These are phyloP conservation scores for Sarcophaga bullata DNA, from an alignment of 1,140 invertebrate species.

Conservation along the genomic window DNA sequence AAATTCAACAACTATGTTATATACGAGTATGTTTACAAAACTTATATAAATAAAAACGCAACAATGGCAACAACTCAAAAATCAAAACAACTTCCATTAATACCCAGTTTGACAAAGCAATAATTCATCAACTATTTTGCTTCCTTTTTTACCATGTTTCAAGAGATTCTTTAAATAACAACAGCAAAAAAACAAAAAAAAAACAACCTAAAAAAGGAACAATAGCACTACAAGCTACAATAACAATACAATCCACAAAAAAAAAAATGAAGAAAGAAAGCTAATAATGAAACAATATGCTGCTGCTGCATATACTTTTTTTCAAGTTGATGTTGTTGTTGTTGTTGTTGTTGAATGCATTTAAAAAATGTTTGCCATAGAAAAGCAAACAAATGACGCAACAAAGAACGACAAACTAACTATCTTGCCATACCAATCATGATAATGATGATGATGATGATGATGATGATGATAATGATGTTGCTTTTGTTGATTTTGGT, in stretches of 20 bases:
- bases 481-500: too few species aligned
- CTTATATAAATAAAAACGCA: not conserved
- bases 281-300: not conserved
- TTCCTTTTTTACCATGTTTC: too few species aligned
- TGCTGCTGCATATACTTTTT: not conserved
- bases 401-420: too few species aligned
- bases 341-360: not conserved
- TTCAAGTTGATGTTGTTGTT: not conserved
- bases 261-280: too few species aligned
- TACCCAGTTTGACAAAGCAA: slow-evolving; percentile 16
- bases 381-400: not conserved
- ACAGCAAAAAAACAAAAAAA: not conserved
- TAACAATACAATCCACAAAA: not conserved
- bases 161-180: too few species aligned
- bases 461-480: too few species aligned
- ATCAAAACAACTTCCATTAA: slow-evolving; percentile 22
- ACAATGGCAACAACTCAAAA: not conserved
- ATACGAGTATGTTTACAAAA: too few species aligned
- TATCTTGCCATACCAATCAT: too few species aligned
- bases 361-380: not conserved
- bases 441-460: too few species aligned
- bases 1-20: not conserved
- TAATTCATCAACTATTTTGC: slow-evolving; percentile 12
- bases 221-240: not conserved
- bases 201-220: not conserved